Percentiles rank a stretch among this genome's conserved stretches.
These are phyloP conservation scores for Metellina segmentata DNA, from an alignment of 2,888 invertebrate species.

Conservation along the genomic window DNA sequence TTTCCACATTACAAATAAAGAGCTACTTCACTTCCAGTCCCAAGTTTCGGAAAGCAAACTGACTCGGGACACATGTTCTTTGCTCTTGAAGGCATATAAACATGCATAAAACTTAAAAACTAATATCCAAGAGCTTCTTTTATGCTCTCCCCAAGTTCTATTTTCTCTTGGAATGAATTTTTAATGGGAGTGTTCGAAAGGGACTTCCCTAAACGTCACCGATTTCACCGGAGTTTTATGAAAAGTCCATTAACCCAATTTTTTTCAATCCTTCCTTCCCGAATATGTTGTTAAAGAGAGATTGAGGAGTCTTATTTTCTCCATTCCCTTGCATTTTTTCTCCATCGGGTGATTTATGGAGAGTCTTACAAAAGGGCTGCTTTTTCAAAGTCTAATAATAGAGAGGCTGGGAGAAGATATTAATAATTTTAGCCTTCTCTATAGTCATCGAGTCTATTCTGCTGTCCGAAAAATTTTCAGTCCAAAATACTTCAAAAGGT, in stretches of 20 bases:
- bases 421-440: constrained; percentile 19
- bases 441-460: constrained; percentile 23
- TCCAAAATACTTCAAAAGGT: background rate
- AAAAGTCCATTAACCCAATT: constrained; percentile 54
- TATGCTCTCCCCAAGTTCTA: background rate
- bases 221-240: constrained; percentile 40
- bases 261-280: constrained; percentile 32
- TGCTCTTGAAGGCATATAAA: background rate
- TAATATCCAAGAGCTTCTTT: background rate
- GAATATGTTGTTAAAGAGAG: constrained; percentile 37
- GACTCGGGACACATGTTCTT: background rate
- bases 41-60: background rate
- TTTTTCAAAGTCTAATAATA: constrained; percentile 2
- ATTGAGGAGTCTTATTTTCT: constrained; percentile 44
- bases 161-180: constrained; percentile 21
- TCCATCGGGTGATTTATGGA: constrained; percentile 24
- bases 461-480: constrained; percentile 11
- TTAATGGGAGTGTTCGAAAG: constrained; percentile 35
- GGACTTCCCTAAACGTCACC: constrained; percentile 27
- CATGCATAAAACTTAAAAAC: background rate
- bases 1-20: background rate
- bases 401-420: background rate
- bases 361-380: background rate
- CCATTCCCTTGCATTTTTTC: background rate
- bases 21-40: background rate